phyloP scores from a whole-genome alignment of 2,113 vertebrate genomes.

The Dinomys branickii region DNA sequence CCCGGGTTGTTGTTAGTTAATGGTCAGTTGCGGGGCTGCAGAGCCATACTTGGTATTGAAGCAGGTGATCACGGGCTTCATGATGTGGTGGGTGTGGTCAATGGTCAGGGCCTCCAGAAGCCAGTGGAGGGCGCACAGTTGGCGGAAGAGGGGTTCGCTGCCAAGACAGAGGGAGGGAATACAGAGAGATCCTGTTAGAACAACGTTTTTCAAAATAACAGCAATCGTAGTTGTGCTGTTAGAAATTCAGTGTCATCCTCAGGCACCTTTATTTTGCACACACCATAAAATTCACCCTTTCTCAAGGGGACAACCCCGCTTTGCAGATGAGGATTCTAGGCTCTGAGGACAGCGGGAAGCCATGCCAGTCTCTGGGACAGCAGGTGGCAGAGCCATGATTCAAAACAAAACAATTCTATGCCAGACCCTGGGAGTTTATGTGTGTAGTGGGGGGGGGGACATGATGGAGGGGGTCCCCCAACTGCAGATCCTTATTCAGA shows the following conservation, averaged over 20 bases:
- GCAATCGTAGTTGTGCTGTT: not conserved
- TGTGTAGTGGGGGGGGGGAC: not conserved
- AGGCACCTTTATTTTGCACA: not conserved
- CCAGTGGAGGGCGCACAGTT: constrained; percentile 89
- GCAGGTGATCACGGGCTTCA: constrained; percentile 83
- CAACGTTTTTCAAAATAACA: not conserved
- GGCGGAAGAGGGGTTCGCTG: constrained; percentile 85
- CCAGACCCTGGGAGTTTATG: not conserved
- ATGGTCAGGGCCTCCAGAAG: constrained; percentile 87
- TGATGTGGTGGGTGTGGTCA: constrained; percentile 75
- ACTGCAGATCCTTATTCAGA: not conserved
- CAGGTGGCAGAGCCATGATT: not conserved
- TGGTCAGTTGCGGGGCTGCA: not conserved
- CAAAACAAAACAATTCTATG: not conserved
- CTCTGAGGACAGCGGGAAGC: not conserved
- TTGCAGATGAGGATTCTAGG: not conserved
- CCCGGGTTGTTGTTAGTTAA: not conserved
- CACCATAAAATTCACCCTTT: not conserved
- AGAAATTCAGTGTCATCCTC: not conserved
- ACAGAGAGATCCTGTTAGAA: not conserved
- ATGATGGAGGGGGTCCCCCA: too few relatives aligned
- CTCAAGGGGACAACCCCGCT: not conserved
- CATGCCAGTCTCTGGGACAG: not conserved
- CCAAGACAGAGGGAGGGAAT: constrained; percentile 25
- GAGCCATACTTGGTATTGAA: constrained; percentile 87